These are phyloP conservation scores for Spilosoma lubricipeda DNA, from an alignment of 2,888 invertebrate species.

Conservation along the genomic window DNA sequence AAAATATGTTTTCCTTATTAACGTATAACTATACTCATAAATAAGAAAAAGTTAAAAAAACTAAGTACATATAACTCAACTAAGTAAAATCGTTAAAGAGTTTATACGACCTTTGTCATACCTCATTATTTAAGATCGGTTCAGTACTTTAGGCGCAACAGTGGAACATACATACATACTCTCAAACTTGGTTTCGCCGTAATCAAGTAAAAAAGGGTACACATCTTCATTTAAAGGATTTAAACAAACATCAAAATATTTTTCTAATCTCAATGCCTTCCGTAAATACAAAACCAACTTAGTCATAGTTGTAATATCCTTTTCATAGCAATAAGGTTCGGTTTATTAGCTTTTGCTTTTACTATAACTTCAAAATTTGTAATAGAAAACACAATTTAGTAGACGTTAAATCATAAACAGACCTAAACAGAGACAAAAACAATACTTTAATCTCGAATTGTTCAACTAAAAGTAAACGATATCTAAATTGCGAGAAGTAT, in stretches of 20 bases:
- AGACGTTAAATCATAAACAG: constrained; percentile 19
- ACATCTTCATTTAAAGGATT: constrained; percentile 4
- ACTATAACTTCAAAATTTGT: constrained; percentile 32
- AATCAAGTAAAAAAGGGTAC: not conserved
- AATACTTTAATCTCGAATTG: not conserved
- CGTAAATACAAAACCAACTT: not conserved
- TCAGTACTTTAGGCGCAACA: too few relatives aligned
- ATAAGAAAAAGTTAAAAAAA: too few relatives aligned
- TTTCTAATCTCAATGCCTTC: not conserved
- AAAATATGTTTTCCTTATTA: not conserved
- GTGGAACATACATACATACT: too few relatives aligned
- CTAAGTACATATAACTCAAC: too few relatives aligned
- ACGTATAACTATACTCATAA: not conserved
- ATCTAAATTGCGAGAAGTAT: constrained; percentile 3
- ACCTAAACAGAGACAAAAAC: not conserved
- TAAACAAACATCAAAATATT: not conserved
- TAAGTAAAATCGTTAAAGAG: too few relatives aligned
- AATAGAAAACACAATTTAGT: constrained; percentile 32
- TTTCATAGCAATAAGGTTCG: constrained; percentile 25
- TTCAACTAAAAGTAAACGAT: not conserved
- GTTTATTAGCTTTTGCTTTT: constrained; percentile 51
- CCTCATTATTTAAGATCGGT: too few relatives aligned
- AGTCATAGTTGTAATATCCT: constrained; percentile 26
- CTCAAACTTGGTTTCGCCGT: too few relatives aligned
- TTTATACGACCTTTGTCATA: too few relatives aligned